Base-by-base conservation (phyloP, 1,140 invertebrate genomes). In the Micrasema longulum region DNA sequence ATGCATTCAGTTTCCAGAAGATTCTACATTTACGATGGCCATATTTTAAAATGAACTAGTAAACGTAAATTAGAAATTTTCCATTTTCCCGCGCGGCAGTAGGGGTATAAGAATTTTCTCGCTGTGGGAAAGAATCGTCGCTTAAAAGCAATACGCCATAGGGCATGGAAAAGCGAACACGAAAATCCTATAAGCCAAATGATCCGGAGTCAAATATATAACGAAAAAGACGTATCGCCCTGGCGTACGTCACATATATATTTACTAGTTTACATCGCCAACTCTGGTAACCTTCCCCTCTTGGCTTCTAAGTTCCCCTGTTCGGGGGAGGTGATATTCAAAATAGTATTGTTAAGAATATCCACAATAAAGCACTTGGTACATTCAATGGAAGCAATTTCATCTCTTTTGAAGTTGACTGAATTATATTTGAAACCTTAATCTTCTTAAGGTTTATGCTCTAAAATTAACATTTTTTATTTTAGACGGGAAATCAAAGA, bases 151-250 rank as follows among this genome's bases (percentile, higher is more conserved):
- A 26, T 60, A 48, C 55, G 71, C 71, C 71, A 69, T 47, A 63
- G 65, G 71, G 53, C 45, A 38, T 23, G 16, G 64, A 45, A 52
- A 69, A 36, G 23, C 53, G 71, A 73, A 73, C 71, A 73, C 65
- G 71, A 57, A 72, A 73, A 73, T 47, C 65, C 71, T 73, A 73
- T 73, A 73, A 73, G 67, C 65, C 71, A 73, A 73, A 73, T 73
- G 71, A 73, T 66, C 71, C 71, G 71, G 23, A 73, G 64, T 73
- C 71, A 69, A 73, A 73, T 73, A 73, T 73, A 73, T 73, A 73
- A 73, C 62, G 71, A 35, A 48, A 50, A 69, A 73, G 71, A 73
- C 65, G 65, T 73, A 73, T 73, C 71, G 71, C 11, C 64, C 65
- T 38, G 16, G 65, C 71, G 31, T 43, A 73, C 65, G 23, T 36